Base-by-base conservation (phyloP, 2,113 vertebrate genomes). In the Salminus brasiliensis region DNA sequence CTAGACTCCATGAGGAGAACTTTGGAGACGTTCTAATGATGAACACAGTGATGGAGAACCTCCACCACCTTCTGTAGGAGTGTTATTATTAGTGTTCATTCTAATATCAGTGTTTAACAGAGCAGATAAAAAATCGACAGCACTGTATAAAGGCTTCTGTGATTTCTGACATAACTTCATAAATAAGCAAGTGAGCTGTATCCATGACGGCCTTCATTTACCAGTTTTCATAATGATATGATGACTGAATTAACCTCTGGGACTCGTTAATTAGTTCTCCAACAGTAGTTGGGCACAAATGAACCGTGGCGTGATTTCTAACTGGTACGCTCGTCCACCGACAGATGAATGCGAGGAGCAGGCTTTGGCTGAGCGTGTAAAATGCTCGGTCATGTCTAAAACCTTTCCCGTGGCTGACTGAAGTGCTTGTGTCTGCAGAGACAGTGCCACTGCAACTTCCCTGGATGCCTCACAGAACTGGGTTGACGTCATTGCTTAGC, bases 181-280 rank as follows among this genome's bases (percentile, higher is more conserved):
- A 39, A 65, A 79, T 82, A 78, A 62, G 65, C 70, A 78, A 55
- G 39, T 63, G 71, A 65, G 52, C 60, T 71, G 79, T 83, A 79
- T 70, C 53, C 65, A 74, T 79, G 71, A 83, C 49, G 55, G 63
- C 69, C 70, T 74, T 63, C 71, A 70, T 79, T 79, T 72, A 74
- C 66, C 62, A 45, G 79, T 83, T 79, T 83, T 69, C 82, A 87
- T 90, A 92, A 90, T 88, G 90, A 92, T 89, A 87, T 88, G 88
- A 91, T 88, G 87, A 89, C 89, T 89, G 89, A 85, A 85, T 87
- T 90, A 88, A 90, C 91, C 90, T 89, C 84, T 88, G 89, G 88
- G 91, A 91, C 83, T 84, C 86, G 88, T 89, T 92, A 92, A 93
- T 91, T 93, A 91, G 89, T 91, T 90, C 88, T 89, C 86, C 89